Evolutionary conservation across 2,113 vertebrate genomes (phyloP), one percentile per base, ranked within the genome.

Genomic region (Triplophysa siluroides): DNA sequence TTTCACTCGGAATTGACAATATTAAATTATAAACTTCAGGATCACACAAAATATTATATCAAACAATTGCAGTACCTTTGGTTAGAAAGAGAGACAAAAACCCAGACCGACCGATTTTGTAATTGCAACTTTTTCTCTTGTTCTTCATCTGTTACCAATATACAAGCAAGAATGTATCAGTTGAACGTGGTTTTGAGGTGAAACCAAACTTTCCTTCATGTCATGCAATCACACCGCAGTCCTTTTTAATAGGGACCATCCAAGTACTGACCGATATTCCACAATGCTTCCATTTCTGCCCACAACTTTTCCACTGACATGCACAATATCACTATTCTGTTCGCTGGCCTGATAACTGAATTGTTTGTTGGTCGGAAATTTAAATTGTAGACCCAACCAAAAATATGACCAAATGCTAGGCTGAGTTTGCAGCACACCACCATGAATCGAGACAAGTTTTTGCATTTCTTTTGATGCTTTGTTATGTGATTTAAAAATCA

Each of bases 91-190:
- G 1, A 1, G 45, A 50, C 8, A 24, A 41, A 47, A 47, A 38
- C 5, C 33, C 5, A 38, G 33, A 38, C 5, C 4, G 70, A 79
- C 47, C 43, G 47, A 77, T 72, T 73, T 76, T 24, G 60, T 83
- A 66, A 83, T 72, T 81, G 68, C 29, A 29, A 38, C 41, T 14
- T 78, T 56, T 45, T 26, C 29, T 74, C 69, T n/a, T 66, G 19
- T 64, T 78, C 75, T 72, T 67, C 87, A 86, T 88, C 83, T 88
- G 83, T 83, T 88, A 58, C 47, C 65, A 81, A 85, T 73, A 60
- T 81, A 45, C 43, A 78, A 65, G 79, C 79, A 83, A 26, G 60
- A 56, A 81, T 65, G 63, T 77, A 80, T 81, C 62, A 29, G 24
- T 50, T 74, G 16, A 66, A 68, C 52, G 70, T 29, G 23, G 26